Evolutionary conservation across 2,797 vertebrate species (phyloP).

Genomic region (Tapera naevia): DNA sequence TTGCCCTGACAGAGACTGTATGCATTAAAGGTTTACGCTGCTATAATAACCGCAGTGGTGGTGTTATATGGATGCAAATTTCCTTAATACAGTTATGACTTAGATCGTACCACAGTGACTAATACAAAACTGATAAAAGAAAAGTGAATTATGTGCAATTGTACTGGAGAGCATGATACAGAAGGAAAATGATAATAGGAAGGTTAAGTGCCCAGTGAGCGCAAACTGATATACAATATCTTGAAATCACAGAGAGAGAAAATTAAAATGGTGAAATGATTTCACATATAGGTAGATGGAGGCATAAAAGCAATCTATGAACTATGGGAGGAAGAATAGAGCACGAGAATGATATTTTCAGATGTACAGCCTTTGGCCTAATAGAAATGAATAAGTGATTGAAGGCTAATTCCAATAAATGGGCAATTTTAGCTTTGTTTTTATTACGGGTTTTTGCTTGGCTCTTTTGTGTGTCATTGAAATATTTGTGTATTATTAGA

Average conservation of each 20-base stretch:
- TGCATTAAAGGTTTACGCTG: neutral
- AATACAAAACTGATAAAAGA: neutral
- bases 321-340: neutral
- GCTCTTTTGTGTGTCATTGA: constrained; percentile 15
- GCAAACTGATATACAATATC: constrained; percentile 53
- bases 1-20: neutral
- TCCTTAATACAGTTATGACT: neutral
- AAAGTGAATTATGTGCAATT: constrained; percentile 23
- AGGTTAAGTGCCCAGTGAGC: constrained; percentile 53
- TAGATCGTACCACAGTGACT: neutral
- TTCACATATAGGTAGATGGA: constrained; percentile 44
- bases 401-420: constrained; percentile 13
- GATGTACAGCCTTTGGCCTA: neutral
- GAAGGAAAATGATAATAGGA: constrained; percentile 37
- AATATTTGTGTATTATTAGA: constrained; percentile 60
- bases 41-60: neutral
- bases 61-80: neutral
- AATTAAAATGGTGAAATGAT: constrained; percentile 61
- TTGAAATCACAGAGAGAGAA: constrained; percentile 60
- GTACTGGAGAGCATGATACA: neutral
- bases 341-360: neutral
- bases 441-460: neutral
- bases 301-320: constrained; percentile 40
- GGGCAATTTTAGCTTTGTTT: neutral
- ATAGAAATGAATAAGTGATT: constrained; percentile 8